These are phyloP conservation scores for Agrochola circellaris DNA, from an alignment of 2,888 invertebrate genomes.

Conservation along the genomic window DNA sequence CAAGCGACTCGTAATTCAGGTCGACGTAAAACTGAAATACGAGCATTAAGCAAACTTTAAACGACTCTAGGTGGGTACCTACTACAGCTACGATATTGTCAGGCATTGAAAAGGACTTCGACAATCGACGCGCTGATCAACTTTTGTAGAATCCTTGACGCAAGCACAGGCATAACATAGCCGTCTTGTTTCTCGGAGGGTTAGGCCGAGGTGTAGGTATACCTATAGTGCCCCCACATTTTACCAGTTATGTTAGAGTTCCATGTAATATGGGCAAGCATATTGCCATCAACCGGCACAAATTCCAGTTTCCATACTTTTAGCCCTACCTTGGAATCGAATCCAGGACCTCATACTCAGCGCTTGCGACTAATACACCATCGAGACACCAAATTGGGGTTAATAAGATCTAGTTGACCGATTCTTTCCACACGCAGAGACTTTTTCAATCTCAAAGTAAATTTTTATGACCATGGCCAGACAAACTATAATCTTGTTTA, in stretches of 20 bases:
- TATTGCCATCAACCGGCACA: background rate
- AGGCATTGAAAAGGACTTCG: background rate
- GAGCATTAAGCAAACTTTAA: slow-evolving; percentile 26
- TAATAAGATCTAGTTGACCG: background rate
- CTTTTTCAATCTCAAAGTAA: background rate
- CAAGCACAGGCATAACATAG: background rate
- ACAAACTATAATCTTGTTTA: background rate
- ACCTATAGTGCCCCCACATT: too few relatives aligned
- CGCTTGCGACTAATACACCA: background rate
- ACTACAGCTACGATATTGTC: background rate
- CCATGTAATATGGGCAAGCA: too few relatives aligned
- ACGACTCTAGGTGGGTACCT: background rate
- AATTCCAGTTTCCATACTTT: background rate
- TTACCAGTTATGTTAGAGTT: too few relatives aligned
- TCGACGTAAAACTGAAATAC: slow-evolving; percentile 22
- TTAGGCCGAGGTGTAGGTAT: too few relatives aligned
- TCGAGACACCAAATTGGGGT: background rate
- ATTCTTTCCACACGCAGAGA: background rate
- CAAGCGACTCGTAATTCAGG: slow-evolving; percentile 19
- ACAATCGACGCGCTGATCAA: background rate
- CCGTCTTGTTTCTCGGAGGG: too few relatives aligned
- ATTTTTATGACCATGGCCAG: background rate
- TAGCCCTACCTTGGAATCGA: background rate
- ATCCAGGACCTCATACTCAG: background rate
- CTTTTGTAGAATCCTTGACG: background rate